Conservation (phyloP, 1,140 invertebrate genomes). For the Scaptomyza pallida region DNA sequence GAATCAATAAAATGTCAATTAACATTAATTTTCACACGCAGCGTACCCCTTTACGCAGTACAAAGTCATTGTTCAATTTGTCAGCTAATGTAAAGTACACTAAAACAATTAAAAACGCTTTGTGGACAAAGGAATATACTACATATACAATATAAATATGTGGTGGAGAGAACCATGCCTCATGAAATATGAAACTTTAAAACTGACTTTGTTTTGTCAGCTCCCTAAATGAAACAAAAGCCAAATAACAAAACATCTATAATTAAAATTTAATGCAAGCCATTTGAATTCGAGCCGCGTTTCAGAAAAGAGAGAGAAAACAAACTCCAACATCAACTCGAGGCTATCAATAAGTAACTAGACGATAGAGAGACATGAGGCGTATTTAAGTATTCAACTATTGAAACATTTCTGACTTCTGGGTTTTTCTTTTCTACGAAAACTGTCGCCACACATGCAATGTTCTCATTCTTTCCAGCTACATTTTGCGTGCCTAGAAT, state of each 20-base stretch:
- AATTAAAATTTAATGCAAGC: slow-evolving; percentile 58
- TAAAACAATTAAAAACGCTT: slow-evolving; percentile 57
- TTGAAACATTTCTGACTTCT: slow-evolving; percentile 29
- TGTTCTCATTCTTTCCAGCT: background rate
- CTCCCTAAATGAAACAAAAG: slow-evolving; percentile 21
- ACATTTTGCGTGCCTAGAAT: slow-evolving; percentile 14
- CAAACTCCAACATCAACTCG: slow-evolving; percentile 2
- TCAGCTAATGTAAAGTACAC: slow-evolving; percentile 55
- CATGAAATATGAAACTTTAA: slow-evolving; percentile 52
- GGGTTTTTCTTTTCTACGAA: slow-evolving; percentile 48
- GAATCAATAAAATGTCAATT: slow-evolving; percentile 68
- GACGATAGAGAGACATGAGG: slow-evolving; percentile 1
- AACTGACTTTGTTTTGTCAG: slow-evolving; percentile 45
- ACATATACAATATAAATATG: background rate
- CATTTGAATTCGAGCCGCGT: slow-evolving; percentile 36
- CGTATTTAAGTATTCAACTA: slow-evolving; percentile 33
- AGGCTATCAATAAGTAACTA: slow-evolving; percentile 35
- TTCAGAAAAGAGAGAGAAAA: too few species aligned
- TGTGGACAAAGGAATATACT: slow-evolving; percentile 13
- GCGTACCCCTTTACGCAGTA: slow-evolving; percentile 7
- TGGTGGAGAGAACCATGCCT: background rate
- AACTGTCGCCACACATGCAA: slow-evolving; percentile 40
- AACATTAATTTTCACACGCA: slow-evolving; percentile 64
- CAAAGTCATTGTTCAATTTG: slow-evolving; percentile 57
- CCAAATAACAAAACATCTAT: slow-evolving; percentile 26